Evolutionary conservation across 2,113 vertebrate genomes (phyloP), one percentile per base, ranked within the genome.

Genomic region (Lasiurus cinereus): DNA sequence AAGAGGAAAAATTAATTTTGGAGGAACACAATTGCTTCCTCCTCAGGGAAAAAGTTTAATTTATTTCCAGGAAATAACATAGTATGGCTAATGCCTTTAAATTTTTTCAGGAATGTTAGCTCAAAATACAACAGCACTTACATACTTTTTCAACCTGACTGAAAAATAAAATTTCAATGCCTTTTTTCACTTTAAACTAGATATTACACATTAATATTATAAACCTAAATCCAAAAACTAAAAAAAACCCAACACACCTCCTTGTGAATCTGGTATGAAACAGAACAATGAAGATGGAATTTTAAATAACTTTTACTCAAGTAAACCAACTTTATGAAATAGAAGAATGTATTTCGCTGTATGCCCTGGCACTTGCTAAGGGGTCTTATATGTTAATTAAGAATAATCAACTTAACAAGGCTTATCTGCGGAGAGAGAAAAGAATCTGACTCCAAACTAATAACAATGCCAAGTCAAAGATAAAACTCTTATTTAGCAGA

Each of bases 101-200:
- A 19, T 12, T 67, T 50, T 93, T 91, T 85, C 62, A 88, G n/a
- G 31, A 90, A 91, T 31, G 6, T 69, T 7, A 27, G 48, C 8
- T 46, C 69, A 84, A 73, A 88, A 91, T 39, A 66, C 5, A 88
- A 46, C 0, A 77, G 43, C 6, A 78, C 21, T 78, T 62, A 39
- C 14, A 73, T 2, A 87, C 62, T 87, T 88, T 88, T 91, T 74
- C 56, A 91, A 76, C 24, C 16, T 48, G 67, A 43, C 39, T 11
- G 33, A 78, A 48, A 67, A 87, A 69, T 29, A 93, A 84, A 89
- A 79, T 46, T 27, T 56, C 48, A 80, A 36, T 62, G n/a, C 90
- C 21, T 78, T 90, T 90, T 48, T 87, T 74, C 91, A 64, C 48
- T 91, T 95, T 46, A 80, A 85, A n/a, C 15, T n/a, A 80, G 13